Conservation (phyloP, 2,113 vertebrate genomes). For the Macheiramphus alcinus region DNA sequence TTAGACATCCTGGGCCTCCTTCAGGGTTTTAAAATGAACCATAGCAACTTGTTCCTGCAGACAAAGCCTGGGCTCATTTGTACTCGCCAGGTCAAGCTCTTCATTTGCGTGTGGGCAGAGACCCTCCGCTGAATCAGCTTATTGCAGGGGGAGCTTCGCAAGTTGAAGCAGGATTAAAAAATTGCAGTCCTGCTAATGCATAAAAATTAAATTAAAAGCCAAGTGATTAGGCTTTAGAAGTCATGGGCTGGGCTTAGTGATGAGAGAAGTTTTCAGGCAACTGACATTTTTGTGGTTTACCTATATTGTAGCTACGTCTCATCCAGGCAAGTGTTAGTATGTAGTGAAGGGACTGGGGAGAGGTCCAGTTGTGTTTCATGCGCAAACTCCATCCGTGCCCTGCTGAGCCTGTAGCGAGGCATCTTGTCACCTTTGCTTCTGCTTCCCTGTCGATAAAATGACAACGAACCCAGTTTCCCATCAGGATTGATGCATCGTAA, state of each 20-base stretch:
- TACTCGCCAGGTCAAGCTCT: slow-evolving; percentile 10
- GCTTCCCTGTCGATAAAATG: not conserved
- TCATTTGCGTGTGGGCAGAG: not conserved
- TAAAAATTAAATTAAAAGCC: not conserved
- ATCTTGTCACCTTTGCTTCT: not conserved
- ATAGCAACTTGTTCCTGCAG: slow-evolving; percentile 36
- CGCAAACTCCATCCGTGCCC: not conserved
- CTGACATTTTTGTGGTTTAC: not conserved
- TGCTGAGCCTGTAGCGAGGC: not conserved
- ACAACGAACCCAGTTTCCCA: not conserved
- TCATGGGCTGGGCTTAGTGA: not conserved
- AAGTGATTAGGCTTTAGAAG: not conserved
- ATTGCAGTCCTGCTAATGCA: not conserved
- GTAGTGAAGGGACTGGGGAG: not conserved
- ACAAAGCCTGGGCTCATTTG: slow-evolving; percentile 7
- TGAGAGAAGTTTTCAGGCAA: not conserved
- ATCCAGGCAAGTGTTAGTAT: not conserved
- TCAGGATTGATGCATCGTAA: not conserved
- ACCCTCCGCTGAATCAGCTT: not conserved
- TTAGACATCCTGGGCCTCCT: slow-evolving; percentile 60
- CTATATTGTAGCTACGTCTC: not conserved
- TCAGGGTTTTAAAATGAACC: slow-evolving; percentile 3
- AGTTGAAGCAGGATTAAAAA: not conserved
- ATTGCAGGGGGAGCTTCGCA: not conserved
- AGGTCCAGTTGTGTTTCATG: not conserved